Base-by-base conservation (phyloP, 37 sponge, comb jelly and placozoan genomes). In the Halisarca cf. caerulea region DNA sequence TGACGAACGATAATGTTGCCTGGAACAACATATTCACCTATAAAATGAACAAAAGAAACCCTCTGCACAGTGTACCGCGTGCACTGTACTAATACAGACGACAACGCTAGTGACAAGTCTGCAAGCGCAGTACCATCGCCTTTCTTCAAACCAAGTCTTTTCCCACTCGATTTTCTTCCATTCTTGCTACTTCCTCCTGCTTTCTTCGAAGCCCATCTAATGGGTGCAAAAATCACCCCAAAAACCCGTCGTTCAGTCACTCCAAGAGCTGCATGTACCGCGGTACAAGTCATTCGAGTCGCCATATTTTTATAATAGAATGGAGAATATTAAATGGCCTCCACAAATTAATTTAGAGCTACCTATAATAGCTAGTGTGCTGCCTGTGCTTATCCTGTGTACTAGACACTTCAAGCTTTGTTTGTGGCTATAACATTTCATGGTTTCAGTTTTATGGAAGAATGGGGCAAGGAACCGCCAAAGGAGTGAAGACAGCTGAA, bases 101-200 rank as follows among this genome's bases (percentile, higher is more conserved):
- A 4, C 40, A 8, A 35, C 5, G 28, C 4, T 43, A 54, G 28
- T 36, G 32, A 55, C 35, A 24, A 45, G n/a, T n/a, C n/a, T n/a
- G n/a, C n/a, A n/a, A n/a, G n/a, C n/a, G n/a, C n/a, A n/a, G n/a
- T 41, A 95, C 95, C 95, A 80, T 95, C 85, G 54, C 90, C 88
- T 73, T 91, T 89, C 83, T 95, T 95, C 0, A 88, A 75, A 15
- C 96, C 96, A 23, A 92, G 82, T 79, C 96, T 60, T 57, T 82
- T 90, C 11, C 96, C 96, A 44, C 88, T 81, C 18, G 84, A 64
- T 57, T 88, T 90, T 7, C 92, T 25, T 20, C 84, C 81, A 61
- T 94, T 94, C 11, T 79, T 55, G 40, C 84, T 84, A 70, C 87
- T 91, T 0, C 95, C 95, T 40, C 60, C 89, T 36, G 90, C 89